Percentiles rank a stretch among this genome's conserved stretches.
Conservation (phyloP, 2,113 vertebrate species). For the Balaenoptera acutorostrata region DNA sequence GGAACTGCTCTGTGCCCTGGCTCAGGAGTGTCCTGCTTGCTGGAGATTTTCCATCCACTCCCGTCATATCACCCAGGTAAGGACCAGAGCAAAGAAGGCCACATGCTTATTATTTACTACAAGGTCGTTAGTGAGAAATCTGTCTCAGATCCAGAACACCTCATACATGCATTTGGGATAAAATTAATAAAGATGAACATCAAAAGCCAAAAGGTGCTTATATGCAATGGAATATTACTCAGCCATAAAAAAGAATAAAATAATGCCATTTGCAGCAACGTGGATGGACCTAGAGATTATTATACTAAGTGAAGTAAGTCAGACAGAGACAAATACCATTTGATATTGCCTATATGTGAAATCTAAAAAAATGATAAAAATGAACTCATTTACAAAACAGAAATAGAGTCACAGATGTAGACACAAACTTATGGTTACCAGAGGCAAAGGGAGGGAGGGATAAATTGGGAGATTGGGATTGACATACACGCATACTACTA, state of each 20-base stretch:
- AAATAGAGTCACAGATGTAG: too few relatives aligned
- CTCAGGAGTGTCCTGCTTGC: fast-evolving
- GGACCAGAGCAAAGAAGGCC: background rate
- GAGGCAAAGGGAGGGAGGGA: too few relatives aligned
- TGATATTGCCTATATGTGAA: too few relatives aligned
- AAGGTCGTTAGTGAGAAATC: background rate
- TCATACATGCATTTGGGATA: background rate
- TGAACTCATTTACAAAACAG: too few relatives aligned
- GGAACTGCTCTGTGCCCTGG: background rate
- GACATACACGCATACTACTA: too few relatives aligned
- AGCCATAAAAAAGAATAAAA: background rate
- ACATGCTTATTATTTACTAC: too few relatives aligned
- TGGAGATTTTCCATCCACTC: background rate
- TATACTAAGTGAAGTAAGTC: background rate
- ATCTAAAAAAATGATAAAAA: too few relatives aligned
- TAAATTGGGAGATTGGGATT: too few relatives aligned
- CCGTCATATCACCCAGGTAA: fast-evolving
- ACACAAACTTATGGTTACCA: too few relatives aligned
- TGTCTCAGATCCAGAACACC: background rate
- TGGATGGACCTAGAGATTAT: background rate
- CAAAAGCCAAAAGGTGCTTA: background rate
- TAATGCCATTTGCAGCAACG: background rate
- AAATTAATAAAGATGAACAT: background rate
- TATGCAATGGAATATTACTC: background rate
- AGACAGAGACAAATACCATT: too few relatives aligned